Conservation (phyloP, 2,113 vertebrate genomes). For the Mobula birostris region DNA sequence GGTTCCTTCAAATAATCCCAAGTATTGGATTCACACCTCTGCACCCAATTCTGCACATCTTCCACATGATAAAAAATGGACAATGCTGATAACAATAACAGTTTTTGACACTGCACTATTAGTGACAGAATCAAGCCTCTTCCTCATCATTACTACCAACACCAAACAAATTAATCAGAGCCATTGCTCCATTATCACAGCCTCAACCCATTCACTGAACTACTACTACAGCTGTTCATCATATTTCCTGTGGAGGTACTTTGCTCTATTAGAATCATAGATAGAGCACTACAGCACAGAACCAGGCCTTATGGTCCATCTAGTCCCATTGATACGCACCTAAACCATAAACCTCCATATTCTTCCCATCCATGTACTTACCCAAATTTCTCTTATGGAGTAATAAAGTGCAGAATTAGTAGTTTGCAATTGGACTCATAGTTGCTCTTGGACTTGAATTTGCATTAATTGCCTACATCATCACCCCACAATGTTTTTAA, state of each 20-base stretch:
- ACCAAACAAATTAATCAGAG: neutral
- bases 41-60: neutral
- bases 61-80: neutral
- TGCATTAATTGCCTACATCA: too few relatives aligned
- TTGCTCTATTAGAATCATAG: neutral
- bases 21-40: neutral
- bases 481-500: too few relatives aligned
- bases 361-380: too few relatives aligned
- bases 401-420: too few relatives aligned
- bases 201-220: too few relatives aligned
- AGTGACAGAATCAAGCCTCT: neutral
- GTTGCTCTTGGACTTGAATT: too few relatives aligned
- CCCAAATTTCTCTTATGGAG: too few relatives aligned
- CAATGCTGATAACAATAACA: neutral
- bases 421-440: too few relatives aligned
- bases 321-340: too few relatives aligned
- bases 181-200: neutral
- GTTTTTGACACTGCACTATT: neutral
- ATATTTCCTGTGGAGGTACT: neutral
- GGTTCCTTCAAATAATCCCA: neutral
- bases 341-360: too few relatives aligned
- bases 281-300: neutral
- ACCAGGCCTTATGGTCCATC: too few relatives aligned
- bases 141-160: neutral
- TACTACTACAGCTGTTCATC: neutral